Conservation (phyloP, 2,113 vertebrate genomes). For the Myotis lucifugus region DNA sequence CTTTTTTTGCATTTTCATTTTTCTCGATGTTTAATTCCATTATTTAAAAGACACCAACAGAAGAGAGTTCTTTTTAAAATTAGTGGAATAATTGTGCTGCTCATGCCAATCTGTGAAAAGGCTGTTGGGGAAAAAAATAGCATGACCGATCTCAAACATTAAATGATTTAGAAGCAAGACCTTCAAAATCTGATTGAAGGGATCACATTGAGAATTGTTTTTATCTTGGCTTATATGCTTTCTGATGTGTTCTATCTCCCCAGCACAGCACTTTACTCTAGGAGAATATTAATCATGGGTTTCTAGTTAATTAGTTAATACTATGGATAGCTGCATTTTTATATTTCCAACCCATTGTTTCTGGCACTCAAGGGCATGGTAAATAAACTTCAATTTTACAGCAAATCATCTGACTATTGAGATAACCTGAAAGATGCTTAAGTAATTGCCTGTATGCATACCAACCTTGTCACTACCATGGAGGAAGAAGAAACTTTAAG, state of each 20-base stretch:
- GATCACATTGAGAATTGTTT: conserved; percentile 82
- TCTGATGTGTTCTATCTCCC: conserved; percentile 80
- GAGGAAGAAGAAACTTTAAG: conserved; percentile 2
- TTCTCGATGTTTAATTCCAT: conserved; percentile 79
- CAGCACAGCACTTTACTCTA: conserved; percentile 77
- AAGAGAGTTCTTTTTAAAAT: conserved; percentile 81
- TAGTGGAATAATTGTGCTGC: conserved; percentile 79
- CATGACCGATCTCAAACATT: conserved; percentile 77
- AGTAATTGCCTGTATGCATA: conserved; percentile 1
- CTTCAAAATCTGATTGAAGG: conserved; percentile 80
- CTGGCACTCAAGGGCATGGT: conserved; percentile 55
- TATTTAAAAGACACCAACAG: conserved; percentile 78
- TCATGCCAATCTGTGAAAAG: conserved; percentile 71
- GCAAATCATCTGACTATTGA: conserved; percentile 58
- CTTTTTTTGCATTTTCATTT: conserved; percentile 76
- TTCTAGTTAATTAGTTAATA: conserved; percentile 85
- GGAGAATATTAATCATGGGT: conserved; percentile 82
- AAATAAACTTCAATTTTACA: conserved; percentile 54
- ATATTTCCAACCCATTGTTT: conserved; percentile 68
- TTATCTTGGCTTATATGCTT: conserved; percentile 80
- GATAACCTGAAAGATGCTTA: conserved; percentile 47
- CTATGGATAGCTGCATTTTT: conserved; percentile 79
- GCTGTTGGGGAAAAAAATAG: conserved; percentile 70
- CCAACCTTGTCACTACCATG: neutral
- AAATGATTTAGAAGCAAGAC: conserved; percentile 81